Base-by-base conservation (phyloP, 2,113 vertebrate genomes). In the Leiothrix lutea region DNA sequence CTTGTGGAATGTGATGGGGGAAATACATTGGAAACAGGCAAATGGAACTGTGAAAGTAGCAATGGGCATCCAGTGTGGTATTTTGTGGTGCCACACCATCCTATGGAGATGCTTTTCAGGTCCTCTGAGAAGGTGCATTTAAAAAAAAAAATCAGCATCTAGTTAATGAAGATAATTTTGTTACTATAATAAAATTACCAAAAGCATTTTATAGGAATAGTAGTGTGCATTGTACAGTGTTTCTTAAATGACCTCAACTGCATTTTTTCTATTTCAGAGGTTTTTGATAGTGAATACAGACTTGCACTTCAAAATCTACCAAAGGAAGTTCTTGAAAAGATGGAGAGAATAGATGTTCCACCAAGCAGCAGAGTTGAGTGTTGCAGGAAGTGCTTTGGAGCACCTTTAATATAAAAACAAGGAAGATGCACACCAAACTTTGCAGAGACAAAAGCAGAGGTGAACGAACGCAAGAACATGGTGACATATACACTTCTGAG, bases 211-310 rank as follows among this genome's bases (percentile, higher is more conserved):
- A 8, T 56, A 36, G 33, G 19, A 88, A 35, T 11, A 66, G 35
- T 56, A 50, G 15, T 28, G 13, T 65, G n/a, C 29, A 8, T 50
- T 73, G 9, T 58, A 65, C 23, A 23, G 8, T 7, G 12, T 88
- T 94, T 81, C 13, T 67, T 57, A 70, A 91, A 28, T 91, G 60
- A 89, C 29, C 31, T 92, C 6, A 64, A 5, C n/a, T 90, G 9
- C 75, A 15, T 20, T 91, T 88, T 85, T 71, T 96, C 53, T 97
- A 0, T 97, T 98, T 82, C 98, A 99, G 99, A 99, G 98, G 99
- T 99, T 87, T 99, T 99, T 93, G 99, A 99, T 96, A 98, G 98
- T 33, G 99, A 99, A 97, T 99, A 99, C 97, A 98, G 97, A 80
- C 56, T 96, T 92, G 99, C 99, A 80, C 99, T 98, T 89, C 97